A percentile compares a stretch with the other conserved stretches of the same genome.
Evolutionary conservation across 1,140 invertebrate genomes (phyloP).

Genomic region (Capitella teleta): DNA sequence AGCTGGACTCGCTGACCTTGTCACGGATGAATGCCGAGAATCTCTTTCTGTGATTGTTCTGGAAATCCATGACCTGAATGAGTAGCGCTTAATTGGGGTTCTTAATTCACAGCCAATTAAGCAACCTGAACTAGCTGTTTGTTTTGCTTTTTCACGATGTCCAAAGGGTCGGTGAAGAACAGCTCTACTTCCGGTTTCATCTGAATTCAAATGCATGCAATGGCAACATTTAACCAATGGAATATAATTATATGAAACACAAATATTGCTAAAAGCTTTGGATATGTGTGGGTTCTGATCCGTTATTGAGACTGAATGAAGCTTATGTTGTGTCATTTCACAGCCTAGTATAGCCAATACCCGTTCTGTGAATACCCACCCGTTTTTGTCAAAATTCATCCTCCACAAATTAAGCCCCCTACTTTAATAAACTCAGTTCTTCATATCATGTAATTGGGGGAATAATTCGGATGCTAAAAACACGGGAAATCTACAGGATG

Average conservation of each 20-base stretch:
- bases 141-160: conserved; percentile 21
- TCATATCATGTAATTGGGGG: background rate
- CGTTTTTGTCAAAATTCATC: background rate
- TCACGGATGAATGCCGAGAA: conserved; percentile 18
- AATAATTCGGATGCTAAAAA: background rate
- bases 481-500: background rate
- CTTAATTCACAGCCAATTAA: background rate
- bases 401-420: background rate
- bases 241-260: background rate
- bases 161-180: conserved; percentile 25
- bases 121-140: conserved; percentile 14
- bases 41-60: conserved; percentile 21
- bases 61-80: conserved; percentile 21
- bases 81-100: background rate
- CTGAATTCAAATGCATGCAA: conserved; percentile 15
- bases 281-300: background rate
- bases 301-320: background rate
- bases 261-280: background rate
- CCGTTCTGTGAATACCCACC: background rate
- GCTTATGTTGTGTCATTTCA: background rate
- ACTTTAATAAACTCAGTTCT: background rate
- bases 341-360: background rate
- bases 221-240: background rate
- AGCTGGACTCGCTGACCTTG: conserved; percentile 12
- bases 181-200: conserved; percentile 27